Evolutionary conservation across 2,797 vertebrate species (phyloP).

Genomic region (Simalia tracyae): DNA sequence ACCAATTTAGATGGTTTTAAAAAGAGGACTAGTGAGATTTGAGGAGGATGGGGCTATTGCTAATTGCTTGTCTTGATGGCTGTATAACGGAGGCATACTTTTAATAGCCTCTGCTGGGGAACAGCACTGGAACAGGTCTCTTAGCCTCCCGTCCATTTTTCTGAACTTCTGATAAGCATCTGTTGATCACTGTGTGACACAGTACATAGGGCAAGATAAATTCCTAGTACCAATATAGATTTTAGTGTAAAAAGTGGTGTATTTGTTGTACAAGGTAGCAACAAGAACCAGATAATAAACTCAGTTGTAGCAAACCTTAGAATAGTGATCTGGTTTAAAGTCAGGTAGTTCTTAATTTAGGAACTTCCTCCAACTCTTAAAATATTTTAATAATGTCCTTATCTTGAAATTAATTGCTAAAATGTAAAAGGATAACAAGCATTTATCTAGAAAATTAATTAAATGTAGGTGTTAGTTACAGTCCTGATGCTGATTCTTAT

Average conservation of each 20-base stretch:
- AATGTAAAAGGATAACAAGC: not conserved
- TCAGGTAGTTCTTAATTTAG: not conserved
- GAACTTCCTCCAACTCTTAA: not conserved
- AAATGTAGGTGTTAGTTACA: not conserved
- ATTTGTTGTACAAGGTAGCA: not conserved
- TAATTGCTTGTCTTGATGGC: not conserved
- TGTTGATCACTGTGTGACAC: not conserved
- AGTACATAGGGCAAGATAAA: not conserved
- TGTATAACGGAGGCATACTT: not conserved
- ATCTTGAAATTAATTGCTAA: not conserved
- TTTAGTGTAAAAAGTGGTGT: not conserved
- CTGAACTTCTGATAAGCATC: not conserved
- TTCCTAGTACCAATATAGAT: not conserved
- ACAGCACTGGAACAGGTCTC: not conserved
- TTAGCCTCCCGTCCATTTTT: not conserved
- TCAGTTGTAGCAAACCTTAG: not conserved
- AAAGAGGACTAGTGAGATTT: not conserved
- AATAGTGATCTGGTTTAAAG: not conserved
- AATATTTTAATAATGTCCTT: not conserved
- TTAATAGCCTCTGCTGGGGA: not conserved
- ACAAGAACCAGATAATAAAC: not conserved
- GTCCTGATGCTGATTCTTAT: not conserved
- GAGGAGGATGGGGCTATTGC: not conserved
- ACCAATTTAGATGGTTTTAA: not conserved
- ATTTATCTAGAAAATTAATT: not conserved